Percentiles rank a stretch among this genome's conserved stretches.
Conservation (phyloP, 2,888 invertebrate genomes). For the Proisotoma minuta region DNA sequence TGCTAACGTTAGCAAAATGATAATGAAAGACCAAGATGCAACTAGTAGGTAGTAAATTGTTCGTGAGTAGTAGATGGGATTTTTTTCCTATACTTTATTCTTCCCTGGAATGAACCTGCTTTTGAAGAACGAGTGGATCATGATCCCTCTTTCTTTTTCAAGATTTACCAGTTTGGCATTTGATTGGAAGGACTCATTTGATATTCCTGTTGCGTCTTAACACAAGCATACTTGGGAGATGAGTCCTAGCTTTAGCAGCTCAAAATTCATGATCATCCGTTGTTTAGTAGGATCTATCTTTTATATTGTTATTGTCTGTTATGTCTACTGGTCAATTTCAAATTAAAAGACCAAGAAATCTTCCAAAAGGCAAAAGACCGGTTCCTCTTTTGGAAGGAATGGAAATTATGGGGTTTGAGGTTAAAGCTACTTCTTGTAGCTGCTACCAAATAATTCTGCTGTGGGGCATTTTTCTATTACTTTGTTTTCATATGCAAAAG, state of each 20-base stretch:
- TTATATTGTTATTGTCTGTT: conserved; percentile 8
- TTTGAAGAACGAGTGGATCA: neutral
- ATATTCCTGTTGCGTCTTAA: conserved; percentile 9
- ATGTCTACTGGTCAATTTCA: conserved; percentile 11
- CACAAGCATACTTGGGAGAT: neutral
- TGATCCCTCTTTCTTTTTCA: too few relatives aligned
- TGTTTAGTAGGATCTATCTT: neutral
- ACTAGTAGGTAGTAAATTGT: neutral
- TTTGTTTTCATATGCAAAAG: neutral
- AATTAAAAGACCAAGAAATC: too few relatives aligned
- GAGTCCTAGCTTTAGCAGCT: neutral
- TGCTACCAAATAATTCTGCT: conserved; percentile 5
- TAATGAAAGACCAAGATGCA: conserved; percentile 8
- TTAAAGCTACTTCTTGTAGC: conserved; percentile 1
- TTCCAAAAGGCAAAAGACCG: conserved; percentile 14
- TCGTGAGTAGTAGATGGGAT: neutral
- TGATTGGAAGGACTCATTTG: conserved; percentile 13
- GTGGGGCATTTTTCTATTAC: conserved; percentile 3
- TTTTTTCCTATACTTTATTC: neutral
- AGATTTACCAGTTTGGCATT: conserved; percentile 12
- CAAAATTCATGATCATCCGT: conserved; percentile 7
- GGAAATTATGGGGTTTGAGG: conserved; percentile 2
- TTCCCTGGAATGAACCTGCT: too few relatives aligned
- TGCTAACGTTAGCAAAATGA: conserved; percentile 34
- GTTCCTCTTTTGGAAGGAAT: conserved; percentile 9